Percentiles rank a stretch among this genome's conserved stretches.
Conservation (phyloP, 2,888 invertebrate genomes). For the Drosophila anomalipes region DNA sequence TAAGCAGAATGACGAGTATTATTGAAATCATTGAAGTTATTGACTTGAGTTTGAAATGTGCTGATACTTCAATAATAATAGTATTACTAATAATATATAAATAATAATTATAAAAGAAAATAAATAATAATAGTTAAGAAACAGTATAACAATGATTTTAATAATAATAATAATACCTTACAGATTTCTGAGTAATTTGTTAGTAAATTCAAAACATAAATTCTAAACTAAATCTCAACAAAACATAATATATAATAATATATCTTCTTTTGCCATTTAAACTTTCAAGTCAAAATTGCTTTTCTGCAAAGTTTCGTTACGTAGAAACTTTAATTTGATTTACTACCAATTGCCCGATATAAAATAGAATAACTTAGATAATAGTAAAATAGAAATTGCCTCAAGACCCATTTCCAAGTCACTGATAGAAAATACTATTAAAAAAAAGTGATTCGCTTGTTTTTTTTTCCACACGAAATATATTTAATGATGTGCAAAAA, state of each 20-base stretch:
- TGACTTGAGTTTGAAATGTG: no score
- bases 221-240: neutral
- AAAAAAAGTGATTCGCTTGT: slow-evolving; percentile 7
- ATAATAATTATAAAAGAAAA: neutral
- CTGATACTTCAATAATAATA: neutral
- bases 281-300: neutral
- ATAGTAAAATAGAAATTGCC: neutral
- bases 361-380: neutral
- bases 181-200: neutral
- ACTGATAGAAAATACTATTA: neutral
- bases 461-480: slow-evolving; percentile 19
- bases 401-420: neutral
- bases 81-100: neutral
- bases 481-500: slow-evolving; percentile 66
- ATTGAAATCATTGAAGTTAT: neutral
- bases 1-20: neutral
- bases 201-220: neutral
- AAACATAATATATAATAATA: neutral
- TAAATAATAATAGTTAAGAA: neutral
- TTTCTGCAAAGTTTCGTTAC: neutral
- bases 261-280: neutral
- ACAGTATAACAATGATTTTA: neutral
- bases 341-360: neutral
- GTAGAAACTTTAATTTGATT: neutral
- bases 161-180: neutral